phyloP scores from a whole-genome alignment of 1,140 invertebrate genomes.

The Mercenaria mercenaria region DNA sequence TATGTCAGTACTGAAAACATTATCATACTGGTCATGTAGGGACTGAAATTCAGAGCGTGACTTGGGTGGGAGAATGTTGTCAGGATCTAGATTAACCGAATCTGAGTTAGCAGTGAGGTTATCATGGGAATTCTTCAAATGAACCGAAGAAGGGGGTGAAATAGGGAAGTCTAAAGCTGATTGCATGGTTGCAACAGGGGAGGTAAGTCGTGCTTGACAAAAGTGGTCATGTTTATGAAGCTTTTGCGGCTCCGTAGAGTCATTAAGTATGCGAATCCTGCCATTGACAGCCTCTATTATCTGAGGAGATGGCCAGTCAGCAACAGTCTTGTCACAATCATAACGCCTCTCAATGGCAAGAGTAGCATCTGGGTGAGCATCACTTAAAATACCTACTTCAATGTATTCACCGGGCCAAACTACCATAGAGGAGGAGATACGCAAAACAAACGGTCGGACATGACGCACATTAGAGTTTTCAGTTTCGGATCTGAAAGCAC shows the following conservation, averaged over 20 bases:
- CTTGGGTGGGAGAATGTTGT: background rate
- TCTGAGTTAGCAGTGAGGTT: background rate
- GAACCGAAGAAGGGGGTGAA: background rate
- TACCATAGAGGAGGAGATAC: background rate
- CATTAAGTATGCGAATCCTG: slow-evolving; percentile 17
- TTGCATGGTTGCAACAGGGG: background rate
- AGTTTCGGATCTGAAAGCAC: background rate
- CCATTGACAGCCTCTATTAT: background rate
- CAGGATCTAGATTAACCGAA: slow-evolving; percentile 18
- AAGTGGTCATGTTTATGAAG: slow-evolving; percentile 22
- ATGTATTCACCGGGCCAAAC: slow-evolving; percentile 63
- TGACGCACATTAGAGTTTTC: background rate
- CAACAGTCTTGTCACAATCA: background rate
- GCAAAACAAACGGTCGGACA: background rate
- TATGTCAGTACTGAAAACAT: slow-evolving; percentile 37
- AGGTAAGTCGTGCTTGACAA: slow-evolving; percentile 20
- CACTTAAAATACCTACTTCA: slow-evolving; percentile 20
- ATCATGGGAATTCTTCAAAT: background rate
- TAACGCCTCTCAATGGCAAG: slow-evolving; percentile 42
- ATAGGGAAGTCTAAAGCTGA: background rate
- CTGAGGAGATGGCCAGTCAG: slow-evolving; percentile 1
- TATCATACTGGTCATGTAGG: background rate
- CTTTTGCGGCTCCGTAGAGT: background rate
- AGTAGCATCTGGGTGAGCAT: background rate
- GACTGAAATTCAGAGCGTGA: slow-evolving; percentile 1